Conservation (phyloP, 2,888 invertebrate genomes). For the Xanthia togata region DNA sequence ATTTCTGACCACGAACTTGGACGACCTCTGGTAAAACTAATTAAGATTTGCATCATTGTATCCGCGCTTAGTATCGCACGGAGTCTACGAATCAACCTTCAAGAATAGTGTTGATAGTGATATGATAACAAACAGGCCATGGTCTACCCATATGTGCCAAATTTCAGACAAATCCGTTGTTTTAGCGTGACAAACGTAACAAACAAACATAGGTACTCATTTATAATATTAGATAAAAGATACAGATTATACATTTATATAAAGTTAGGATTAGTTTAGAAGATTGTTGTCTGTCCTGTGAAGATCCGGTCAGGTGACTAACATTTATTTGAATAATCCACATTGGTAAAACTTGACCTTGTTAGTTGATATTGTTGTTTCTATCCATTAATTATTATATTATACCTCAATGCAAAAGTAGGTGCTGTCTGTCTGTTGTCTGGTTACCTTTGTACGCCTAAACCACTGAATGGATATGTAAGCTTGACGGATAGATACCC, state of each 20-base stretch:
- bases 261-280: too few species aligned
- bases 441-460: not conserved
- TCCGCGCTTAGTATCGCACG: not conserved
- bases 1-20: not conserved
- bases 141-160: too few species aligned
- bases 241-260: too few species aligned
- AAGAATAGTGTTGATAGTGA: not conserved
- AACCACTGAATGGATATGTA: not conserved
- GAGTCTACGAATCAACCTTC: not conserved
- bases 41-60: not conserved
- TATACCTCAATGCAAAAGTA: not conserved
- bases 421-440: not conserved
- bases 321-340: not conserved
- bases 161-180: too few species aligned
- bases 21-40: not conserved
- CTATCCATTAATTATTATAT: too few species aligned
- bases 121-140: not conserved
- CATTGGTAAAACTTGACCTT: conserved; percentile 10
- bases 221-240: too few species aligned
- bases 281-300: not conserved
- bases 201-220: too few species aligned
- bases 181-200: too few species aligned
- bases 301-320: conserved; percentile 12
- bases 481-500: not conserved
- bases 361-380: not conserved